phyloP scores from a whole-genome alignment of 2,797 vertebrate species.

The Dicrostonyx torquatus region DNA sequence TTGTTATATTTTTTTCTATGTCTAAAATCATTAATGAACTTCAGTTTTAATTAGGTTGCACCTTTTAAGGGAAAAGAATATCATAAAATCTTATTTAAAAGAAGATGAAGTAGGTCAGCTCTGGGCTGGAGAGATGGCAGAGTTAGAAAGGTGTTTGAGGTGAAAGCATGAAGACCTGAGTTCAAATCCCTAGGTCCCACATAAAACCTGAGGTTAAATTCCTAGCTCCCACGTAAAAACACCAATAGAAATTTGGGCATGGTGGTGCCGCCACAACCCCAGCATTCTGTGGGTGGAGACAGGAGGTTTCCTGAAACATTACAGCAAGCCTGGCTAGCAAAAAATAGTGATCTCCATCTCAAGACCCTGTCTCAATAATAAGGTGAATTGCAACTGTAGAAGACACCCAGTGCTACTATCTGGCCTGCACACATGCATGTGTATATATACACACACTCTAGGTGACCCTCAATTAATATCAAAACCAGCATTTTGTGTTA shows the following conservation, averaged over 20 bases:
- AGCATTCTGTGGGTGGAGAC: background rate
- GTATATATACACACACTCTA: background rate
- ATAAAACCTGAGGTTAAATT: background rate
- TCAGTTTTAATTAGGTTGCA: conserved; percentile 72
- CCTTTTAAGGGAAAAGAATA: conserved; percentile 51
- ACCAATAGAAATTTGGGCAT: background rate
- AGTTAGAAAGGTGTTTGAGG: background rate
- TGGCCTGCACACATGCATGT: background rate
- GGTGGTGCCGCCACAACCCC: too few species aligned
- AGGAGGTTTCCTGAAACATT: too few species aligned
- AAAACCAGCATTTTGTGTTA: conserved; percentile 49
- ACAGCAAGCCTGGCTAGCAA: background rate
- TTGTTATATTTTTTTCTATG: conserved; percentile 34
- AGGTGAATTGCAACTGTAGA: background rate
- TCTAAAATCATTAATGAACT: conserved; percentile 62
- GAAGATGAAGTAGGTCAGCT: conserved; percentile 53
- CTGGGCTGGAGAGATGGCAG: background rate
- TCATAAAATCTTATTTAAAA: conserved; percentile 67
- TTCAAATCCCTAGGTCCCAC: too few species aligned
- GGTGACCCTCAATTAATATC: background rate
- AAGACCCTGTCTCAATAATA: background rate
- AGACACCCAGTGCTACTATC: background rate
- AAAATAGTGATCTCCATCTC: too few species aligned
- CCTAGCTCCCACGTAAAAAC: background rate
- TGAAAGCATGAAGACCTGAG: background rate